Percentiles rank a stretch among this genome's conserved stretches.
phyloP scores from a whole-genome alignment of 1,140 invertebrate genomes.

The Brachionus asplanchnoidis region DNA sequence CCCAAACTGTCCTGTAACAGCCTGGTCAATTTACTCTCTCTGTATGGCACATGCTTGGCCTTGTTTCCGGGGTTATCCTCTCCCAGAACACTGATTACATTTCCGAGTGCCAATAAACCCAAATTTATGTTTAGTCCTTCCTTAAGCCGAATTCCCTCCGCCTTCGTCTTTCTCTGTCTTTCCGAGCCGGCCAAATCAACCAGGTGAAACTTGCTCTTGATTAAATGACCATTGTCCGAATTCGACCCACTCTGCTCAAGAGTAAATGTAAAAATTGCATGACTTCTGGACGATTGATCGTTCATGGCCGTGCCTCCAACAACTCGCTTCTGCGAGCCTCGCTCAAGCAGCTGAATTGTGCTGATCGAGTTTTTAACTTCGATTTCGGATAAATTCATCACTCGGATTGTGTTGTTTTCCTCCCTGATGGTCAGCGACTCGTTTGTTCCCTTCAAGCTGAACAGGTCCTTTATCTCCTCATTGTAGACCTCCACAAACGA shows the following conservation, averaged over 20 bases:
- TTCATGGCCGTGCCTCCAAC: too few species aligned
- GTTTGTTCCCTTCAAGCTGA: background rate
- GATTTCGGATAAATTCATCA: background rate
- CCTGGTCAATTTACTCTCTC: too few species aligned
- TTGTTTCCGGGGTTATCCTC: too few species aligned
- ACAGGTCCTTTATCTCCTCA: conserved; percentile 34
- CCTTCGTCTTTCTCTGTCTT: too few species aligned
- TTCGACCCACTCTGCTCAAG: conserved; percentile 43
- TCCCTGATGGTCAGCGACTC: conserved; percentile 17
- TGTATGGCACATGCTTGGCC: too few species aligned
- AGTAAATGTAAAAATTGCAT: conserved; percentile 75
- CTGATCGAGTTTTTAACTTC: background rate
- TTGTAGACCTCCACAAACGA: conserved; percentile 40
- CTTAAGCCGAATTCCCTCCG: too few species aligned
- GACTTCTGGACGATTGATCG: conserved; percentile 71
- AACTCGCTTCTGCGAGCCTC: background rate
- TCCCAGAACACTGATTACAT: too few species aligned
- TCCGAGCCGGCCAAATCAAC: conserved; percentile 59
- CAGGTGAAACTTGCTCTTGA: conserved; percentile 30
- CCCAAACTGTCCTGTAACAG: too few species aligned
- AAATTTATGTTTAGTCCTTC: too few species aligned
- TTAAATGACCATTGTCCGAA: background rate
- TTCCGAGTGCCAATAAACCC: too few species aligned
- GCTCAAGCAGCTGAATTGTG: background rate
- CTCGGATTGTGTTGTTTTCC: conserved; percentile 36